Base-by-base conservation (phyloP, 2,797 vertebrate species). In the Harpagifer antarcticus region DNA sequence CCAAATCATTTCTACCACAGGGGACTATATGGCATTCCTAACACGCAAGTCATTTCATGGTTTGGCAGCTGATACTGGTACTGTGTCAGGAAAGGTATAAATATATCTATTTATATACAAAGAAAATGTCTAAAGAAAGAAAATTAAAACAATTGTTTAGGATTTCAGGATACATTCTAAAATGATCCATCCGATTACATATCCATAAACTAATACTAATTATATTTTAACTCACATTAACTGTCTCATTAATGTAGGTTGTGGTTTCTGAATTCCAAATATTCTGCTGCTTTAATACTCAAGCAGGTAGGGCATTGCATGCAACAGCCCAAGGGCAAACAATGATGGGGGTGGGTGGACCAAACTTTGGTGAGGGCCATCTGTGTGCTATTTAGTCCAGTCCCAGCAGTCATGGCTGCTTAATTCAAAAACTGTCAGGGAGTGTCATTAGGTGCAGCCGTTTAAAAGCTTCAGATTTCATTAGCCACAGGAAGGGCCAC, bases 381-480 rank as follows among this genome's bases (percentile, higher is more conserved):
- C 95, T 95, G 94, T 94, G 92, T 94, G 94, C 92, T 93, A 94
- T 95, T 95, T 95, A 93, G 88, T 85, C 74, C 81, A 62, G 88
- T 94, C 90, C 90, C 79, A 88, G 87, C 83, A 93, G 93, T 92
- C 89, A 93, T 78, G 90, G 90, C 92, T 94, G 91, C 92, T 95
- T 95, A 93, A 94, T 94, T 93, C 93, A 91, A 91, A 93, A 93
- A 91, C 92, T 94, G 94, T 93, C 92, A 95, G 76, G 73, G 91
- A 90, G 92, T 88, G 86, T 93, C 94, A 91, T 94, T 94, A 94
- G 92, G 90, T 92, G 85, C 85, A 82, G 78, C 89, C 89, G 91
- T 94, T 95, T 94, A 91, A 92, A 93, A 93, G 92, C 92, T 94
- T 94, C 93, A 91, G 92, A 93, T 95, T 95, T 95, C 92, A 95